Percentiles rank a stretch among this genome's conserved stretches.
Conservation (phyloP, 2,888 invertebrate species). For the Tenthredo notha region DNA sequence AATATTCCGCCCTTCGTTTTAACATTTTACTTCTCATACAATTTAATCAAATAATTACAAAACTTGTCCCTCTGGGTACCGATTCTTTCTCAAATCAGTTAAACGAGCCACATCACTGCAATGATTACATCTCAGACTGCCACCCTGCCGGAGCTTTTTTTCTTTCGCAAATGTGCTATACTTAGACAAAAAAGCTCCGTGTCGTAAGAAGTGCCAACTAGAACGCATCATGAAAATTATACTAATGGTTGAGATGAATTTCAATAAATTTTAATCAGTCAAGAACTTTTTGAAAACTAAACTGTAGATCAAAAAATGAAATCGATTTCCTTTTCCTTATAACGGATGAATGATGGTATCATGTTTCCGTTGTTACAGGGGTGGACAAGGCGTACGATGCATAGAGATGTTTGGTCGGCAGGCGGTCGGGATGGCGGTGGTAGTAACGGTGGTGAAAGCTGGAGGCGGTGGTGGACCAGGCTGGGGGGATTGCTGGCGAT, state of each 20-base stretch:
- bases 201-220: too few species aligned
- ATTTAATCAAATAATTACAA: neutral
- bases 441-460: constrained; percentile 80
- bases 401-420: constrained; percentile 80
- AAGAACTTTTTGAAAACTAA: neutral
- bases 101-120: neutral
- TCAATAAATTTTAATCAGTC: neutral
- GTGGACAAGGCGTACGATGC: constrained; percentile 93
- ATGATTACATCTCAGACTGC: too few species aligned
- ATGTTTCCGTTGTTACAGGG: constrained; percentile 81
- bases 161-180: too few species aligned
- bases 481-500: constrained; percentile 83
- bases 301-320: neutral
- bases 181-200: neutral
- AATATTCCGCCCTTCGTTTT: neutral
- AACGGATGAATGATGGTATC: constrained; percentile 59
- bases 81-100: neutral
- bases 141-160: too few species aligned
- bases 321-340: neutral
- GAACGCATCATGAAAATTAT: too few species aligned
- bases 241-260: neutral
- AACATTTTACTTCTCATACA: neutral
- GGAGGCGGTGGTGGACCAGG: constrained; percentile 72
- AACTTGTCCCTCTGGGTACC: neutral
- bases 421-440: constrained; percentile 81